Percentiles rank a stretch among this genome's conserved stretches.
Evolutionary conservation across 2,113 vertebrate species (phyloP).

Genomic region (Coturnix japonica): DNA sequence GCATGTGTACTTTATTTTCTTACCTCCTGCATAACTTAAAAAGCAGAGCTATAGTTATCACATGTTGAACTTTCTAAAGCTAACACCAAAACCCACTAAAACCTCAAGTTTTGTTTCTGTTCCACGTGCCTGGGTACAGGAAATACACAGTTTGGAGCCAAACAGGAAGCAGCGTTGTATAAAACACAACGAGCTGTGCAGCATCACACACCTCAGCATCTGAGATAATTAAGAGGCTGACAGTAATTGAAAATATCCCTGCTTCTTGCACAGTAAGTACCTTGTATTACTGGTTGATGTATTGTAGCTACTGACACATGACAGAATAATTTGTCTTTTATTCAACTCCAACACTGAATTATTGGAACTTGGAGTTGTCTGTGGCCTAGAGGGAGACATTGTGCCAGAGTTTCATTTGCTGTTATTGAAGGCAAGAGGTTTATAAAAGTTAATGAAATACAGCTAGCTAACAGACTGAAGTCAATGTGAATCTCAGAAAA

Average conservation of each 20-base stretch:
- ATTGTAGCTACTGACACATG: constrained; percentile 24
- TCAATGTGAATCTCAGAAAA: not conserved
- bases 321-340: constrained; percentile 53
- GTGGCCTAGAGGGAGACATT: constrained; percentile 62
- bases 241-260: not conserved
- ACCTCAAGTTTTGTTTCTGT: not conserved
- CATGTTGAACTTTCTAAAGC: not conserved
- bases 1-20: too few relatives aligned
- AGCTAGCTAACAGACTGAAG: constrained; percentile 15
- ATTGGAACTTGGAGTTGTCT: constrained; percentile 35
- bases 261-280: constrained; percentile 30
- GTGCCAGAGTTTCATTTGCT: constrained; percentile 57
- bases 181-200: fast-evolving
- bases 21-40: too few relatives aligned
- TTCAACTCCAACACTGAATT: constrained; percentile 40
- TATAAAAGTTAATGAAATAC: constrained; percentile 72
- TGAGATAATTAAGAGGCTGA: constrained; percentile 4
- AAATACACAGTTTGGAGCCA: not conserved
- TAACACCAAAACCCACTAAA: not conserved
- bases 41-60: too few relatives aligned
- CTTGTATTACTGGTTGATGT: not conserved
- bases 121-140: not conserved
- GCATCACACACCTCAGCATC: not conserved
- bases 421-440: constrained; percentile 68
- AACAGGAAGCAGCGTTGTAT: not conserved